A percentile compares a stretch with the other conserved stretches of the same genome.
Conservation (phyloP, 2,888 invertebrate genomes). For the Nomada hirtipes region DNA sequence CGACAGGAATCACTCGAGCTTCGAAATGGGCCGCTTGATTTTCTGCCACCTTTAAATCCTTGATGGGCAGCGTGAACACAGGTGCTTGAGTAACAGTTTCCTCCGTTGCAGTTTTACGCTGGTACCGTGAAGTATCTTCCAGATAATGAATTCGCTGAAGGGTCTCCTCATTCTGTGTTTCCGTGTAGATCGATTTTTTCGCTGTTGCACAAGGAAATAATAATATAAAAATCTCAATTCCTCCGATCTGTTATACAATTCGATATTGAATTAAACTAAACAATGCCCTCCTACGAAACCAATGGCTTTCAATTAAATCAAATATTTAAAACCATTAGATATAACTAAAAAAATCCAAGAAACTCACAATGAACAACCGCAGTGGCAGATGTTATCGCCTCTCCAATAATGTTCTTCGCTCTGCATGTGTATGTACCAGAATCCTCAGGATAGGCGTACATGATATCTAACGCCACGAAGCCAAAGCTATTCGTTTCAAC, state of each 20-base stretch:
- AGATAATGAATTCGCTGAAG: constrained; percentile 92
- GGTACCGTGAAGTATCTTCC: constrained; percentile 92
- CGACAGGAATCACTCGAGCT: constrained; percentile 96
- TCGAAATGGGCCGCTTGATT: constrained; percentile 97
- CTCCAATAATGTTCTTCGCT: constrained; percentile 95
- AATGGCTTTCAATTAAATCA: neutral
- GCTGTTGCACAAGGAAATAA: constrained; percentile 79
- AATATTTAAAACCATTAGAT: neutral
- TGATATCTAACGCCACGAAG: constrained; percentile 97
- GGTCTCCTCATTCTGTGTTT: constrained; percentile 95
- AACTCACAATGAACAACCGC: constrained; percentile 91
- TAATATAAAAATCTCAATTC: constrained; percentile 31
- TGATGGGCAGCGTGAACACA: constrained; percentile 95
- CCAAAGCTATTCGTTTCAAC: constrained; percentile 99
- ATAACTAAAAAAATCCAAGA: neutral
- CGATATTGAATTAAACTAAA: too few species aligned
- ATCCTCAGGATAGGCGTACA: constrained; percentile 98
- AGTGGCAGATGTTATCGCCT: constrained; percentile 96
- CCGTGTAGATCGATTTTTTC: constrained; percentile 93
- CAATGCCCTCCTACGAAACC: neutral
- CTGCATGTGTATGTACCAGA: constrained; percentile 97
- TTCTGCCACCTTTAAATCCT: constrained; percentile 93
- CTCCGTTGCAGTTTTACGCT: constrained; percentile 90
- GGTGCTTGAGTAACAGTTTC: constrained; percentile 94
- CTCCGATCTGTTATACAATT: neutral